These are phyloP conservation scores for Steinernema khuongi DNA, from an alignment of 1,140 invertebrate species.

Conservation along the genomic window DNA sequence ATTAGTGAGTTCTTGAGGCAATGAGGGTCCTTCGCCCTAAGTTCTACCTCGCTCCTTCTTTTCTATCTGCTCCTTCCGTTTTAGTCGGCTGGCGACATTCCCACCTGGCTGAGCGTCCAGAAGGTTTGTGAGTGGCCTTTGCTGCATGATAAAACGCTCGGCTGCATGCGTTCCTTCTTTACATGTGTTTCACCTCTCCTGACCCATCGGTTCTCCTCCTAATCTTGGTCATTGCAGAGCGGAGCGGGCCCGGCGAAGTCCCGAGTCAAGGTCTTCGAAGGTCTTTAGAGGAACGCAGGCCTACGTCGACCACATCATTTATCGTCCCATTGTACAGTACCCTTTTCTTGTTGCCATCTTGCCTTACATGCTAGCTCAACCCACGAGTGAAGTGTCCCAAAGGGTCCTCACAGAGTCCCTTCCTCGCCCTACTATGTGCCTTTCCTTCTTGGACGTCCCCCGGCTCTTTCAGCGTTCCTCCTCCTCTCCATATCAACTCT, in stretches of 20 bases:
- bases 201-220: neutral
- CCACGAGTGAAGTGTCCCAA: too few relatives aligned
- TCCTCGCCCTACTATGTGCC: too few relatives aligned
- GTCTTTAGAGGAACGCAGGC: constrained; percentile 23
- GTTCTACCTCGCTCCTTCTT: neutral
- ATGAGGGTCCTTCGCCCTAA: too few relatives aligned
- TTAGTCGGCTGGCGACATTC: neutral
- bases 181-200: neutral
- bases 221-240: constrained; percentile 29
- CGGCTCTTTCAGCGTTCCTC: too few relatives aligned
- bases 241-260: constrained; percentile 30
- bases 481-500: too few relatives aligned
- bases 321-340: too few relatives aligned
- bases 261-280: constrained; percentile 32
- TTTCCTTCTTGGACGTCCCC: too few relatives aligned
- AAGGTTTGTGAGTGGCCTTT: neutral
- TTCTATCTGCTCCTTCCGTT: neutral
- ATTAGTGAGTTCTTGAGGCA: too few relatives aligned
- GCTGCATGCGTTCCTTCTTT: neutral
- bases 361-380: too few relatives aligned
- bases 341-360: too few relatives aligned
- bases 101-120: neutral
- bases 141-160: neutral
- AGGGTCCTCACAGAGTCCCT: too few relatives aligned
- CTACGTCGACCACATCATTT: too few relatives aligned